Base-by-base conservation (phyloP, 2,113 vertebrate species). In the Cariama cristata region DNA sequence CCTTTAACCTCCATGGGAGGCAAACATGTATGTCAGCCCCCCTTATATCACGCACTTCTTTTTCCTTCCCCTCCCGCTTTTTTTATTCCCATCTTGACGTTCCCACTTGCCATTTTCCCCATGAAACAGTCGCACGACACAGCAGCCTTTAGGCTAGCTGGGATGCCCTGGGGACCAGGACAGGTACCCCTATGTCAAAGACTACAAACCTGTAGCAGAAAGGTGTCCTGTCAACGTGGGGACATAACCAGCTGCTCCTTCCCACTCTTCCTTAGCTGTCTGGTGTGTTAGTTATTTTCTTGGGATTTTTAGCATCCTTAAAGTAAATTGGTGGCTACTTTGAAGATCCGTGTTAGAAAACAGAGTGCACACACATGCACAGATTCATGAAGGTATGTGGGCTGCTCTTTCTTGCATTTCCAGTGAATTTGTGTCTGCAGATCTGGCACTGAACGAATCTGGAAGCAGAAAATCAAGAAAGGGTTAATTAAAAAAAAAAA, bases 401-500 rank as follows among this genome's bases (percentile, higher is more conserved):
- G 72, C 32, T 73, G 30, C 71, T 69, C 52, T 75, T 86, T n/a
- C 92, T 83, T 76, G n/a, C 21, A 26, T 60, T 72, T 76, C 80
- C 56, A 74, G 33, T 23, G 42, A 24, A 33, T 96, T 55, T 53
- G 27, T 80, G 47, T 38, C 86, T 69, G 60, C 3, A 15, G 68
- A 67, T 93, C 33, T 64, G 42, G 80, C 62, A 93, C 35, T 23
- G 80, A 85, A 84, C 2, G 12, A 60, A 74, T 69, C 55, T 92
- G 38, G 62, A 88, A 80, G 79, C 5, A 42, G 72, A 81, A 79
- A 97, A 96, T 64, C 52, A 94, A 93, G 68, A 66, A 89, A 74
- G 88, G 18, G 83, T 97, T 97, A 97, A 96, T 96, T 69, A 14
- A 85, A 95, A 92, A 89, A 91, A 88, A 94, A 92, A 90, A 68